These are phyloP conservation scores for Calliphora vomitoria DNA, from an alignment of 2,888 invertebrate species.

Conservation along the genomic window DNA sequence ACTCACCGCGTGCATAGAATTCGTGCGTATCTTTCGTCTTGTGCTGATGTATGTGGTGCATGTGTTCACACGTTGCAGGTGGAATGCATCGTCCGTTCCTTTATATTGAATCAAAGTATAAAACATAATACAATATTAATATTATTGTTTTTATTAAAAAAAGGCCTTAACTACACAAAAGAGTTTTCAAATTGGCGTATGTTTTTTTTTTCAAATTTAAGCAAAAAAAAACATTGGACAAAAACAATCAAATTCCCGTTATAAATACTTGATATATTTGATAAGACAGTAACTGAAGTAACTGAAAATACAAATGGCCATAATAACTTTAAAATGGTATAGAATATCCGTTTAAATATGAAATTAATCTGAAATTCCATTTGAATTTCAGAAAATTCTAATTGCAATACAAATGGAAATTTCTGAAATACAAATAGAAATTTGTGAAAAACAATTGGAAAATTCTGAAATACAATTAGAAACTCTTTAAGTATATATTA, in stretches of 20 bases:
- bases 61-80: constrained; percentile 87
- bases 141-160: background rate
- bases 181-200: constrained; percentile 54
- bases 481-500: too few relatives aligned
- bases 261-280: background rate
- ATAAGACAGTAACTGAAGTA: background rate
- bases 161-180: constrained; percentile 27
- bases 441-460: too few relatives aligned
- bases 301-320: background rate
- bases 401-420: too few relatives aligned
- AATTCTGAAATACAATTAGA: too few relatives aligned
- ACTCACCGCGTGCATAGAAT: constrained; percentile 83
- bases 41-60: constrained; percentile 88
- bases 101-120: constrained; percentile 59
- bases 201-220: constrained; percentile 42
- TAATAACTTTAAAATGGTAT: background rate
- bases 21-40: constrained; percentile 84
- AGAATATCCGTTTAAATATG: background rate
- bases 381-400: too few relatives aligned
- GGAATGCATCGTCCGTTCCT: constrained; percentile 86
- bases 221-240: constrained; percentile 5
- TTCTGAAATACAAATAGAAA: too few relatives aligned
- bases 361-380: too few relatives aligned
- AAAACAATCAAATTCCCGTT: background rate
- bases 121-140: constrained; percentile 10